Evolutionary conservation across 2,113 vertebrate genomes (phyloP).

Genomic region (Oreochromis niloticus): DNA sequence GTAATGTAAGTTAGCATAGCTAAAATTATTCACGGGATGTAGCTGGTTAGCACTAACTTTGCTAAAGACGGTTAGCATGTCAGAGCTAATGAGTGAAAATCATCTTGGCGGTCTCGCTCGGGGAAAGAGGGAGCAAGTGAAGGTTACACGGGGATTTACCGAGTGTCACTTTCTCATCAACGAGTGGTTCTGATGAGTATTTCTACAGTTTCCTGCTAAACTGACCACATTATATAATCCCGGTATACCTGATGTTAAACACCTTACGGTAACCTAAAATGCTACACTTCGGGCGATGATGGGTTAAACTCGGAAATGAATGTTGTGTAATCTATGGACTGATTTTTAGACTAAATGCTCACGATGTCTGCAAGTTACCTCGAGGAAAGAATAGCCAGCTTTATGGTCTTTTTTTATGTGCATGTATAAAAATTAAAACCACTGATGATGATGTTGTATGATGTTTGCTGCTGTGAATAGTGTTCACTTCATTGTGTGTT

Average conservation of each 20-base stretch:
- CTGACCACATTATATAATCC: conserved; percentile 14
- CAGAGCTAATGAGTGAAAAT: background rate
- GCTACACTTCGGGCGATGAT: background rate
- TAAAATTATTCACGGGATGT: background rate
- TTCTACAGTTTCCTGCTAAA: background rate
- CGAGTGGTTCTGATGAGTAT: fast-evolving
- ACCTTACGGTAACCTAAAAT: background rate
- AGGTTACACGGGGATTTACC: background rate
- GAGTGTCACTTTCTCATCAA: background rate
- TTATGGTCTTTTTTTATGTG: background rate
- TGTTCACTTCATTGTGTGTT: background rate
- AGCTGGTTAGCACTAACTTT: conserved; percentile 26
- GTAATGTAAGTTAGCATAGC: background rate
- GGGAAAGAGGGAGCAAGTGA: background rate
- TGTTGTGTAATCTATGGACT: background rate
- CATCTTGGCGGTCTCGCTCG: background rate
- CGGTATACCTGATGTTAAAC: background rate
- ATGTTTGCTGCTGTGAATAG: background rate
- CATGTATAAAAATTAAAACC: background rate
- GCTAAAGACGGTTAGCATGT: conserved; percentile 29
- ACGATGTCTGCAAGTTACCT: background rate
- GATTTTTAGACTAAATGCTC: background rate
- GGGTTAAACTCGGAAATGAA: background rate
- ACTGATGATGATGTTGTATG: background rate
- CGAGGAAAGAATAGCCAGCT: background rate